Base-by-base conservation (phyloP, 2,888 invertebrate species). In the Alloplasta piceator region DNA sequence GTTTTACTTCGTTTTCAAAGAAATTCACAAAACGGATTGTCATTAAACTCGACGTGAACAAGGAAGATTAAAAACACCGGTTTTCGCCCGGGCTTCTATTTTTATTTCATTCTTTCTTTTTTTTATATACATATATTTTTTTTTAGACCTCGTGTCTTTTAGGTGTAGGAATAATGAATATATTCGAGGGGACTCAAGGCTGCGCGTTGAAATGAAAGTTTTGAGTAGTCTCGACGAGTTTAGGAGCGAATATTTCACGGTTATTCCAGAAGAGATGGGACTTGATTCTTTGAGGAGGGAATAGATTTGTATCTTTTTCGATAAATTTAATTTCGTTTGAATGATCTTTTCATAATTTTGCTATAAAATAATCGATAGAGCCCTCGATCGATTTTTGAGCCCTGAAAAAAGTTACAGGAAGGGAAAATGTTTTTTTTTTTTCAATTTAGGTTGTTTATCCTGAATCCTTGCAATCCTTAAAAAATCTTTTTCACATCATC, bases 31-130 rank as follows among this genome's bases (percentile, higher is more conserved):
- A 64, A 55, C 38, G 46, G 55, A 46, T 52, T 43, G 64, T 56
- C 43, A 38, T 73, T 64, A 73, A 63, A 63, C 52, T 73, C 7
- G 10, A 73, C 61, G 12, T 39, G 38, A 56, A 55, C 64, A 64
- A 14, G 64, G 38, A 56, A 16, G 48, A 14, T 64, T 43, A 55
- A 52, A 73, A 73, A 56, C 56, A 73, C 43, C 56, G 46, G 43
- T 46, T 16, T 4, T 7, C 6, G 5, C 26, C 9, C 36, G 6
- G 56, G 36, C 9, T n/a, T 50, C 41, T 38, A 50, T 52, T 66
- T 38, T 66, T 50, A 46, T 38, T 66, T 6, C 7, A 5, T n/a
- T 63, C 39, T 52, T 38, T 41, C 12, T 41, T 46, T 56, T 61
- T 56, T 73, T 73, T 41, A 5, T 36, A 26, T 26, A 26, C 26